Conservation (phyloP, 2,113 vertebrate genomes). For the Bungarus multicinctus region DNA sequence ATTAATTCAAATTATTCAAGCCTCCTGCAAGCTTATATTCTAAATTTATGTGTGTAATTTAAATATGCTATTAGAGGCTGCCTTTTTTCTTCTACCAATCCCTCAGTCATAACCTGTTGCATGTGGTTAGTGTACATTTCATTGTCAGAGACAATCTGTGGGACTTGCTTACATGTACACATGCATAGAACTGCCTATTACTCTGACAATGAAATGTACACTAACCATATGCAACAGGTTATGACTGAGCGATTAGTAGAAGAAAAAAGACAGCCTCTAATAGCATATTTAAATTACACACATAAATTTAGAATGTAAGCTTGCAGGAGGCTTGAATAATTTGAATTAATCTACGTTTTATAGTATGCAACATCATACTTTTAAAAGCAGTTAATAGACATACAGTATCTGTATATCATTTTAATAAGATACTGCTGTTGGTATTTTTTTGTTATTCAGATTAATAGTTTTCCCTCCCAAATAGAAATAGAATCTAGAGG, state of each 20-base stretch:
- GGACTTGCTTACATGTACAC: neutral
- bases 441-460: constrained; percentile 1
- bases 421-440: neutral
- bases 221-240: neutral
- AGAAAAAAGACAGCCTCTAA: neutral
- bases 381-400: neutral
- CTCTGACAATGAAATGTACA: neutral
- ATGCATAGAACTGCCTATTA: neutral
- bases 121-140: neutral
- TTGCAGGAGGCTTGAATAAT: neutral
- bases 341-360: neutral
- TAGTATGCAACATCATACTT: neutral
- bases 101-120: neutral
- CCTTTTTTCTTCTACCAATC: no score
- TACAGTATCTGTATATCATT: neutral
- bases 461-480: neutral
- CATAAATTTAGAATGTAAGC: neutral
- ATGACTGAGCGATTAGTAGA: neutral
- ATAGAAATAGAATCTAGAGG: neutral
- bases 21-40: neutral
- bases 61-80: neutral
- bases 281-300: neutral
- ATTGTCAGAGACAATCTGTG: neutral
- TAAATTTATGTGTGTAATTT: neutral
- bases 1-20: neutral